Conservation (phyloP, 2,113 vertebrate species). For the Cyprinodon tularosa region DNA sequence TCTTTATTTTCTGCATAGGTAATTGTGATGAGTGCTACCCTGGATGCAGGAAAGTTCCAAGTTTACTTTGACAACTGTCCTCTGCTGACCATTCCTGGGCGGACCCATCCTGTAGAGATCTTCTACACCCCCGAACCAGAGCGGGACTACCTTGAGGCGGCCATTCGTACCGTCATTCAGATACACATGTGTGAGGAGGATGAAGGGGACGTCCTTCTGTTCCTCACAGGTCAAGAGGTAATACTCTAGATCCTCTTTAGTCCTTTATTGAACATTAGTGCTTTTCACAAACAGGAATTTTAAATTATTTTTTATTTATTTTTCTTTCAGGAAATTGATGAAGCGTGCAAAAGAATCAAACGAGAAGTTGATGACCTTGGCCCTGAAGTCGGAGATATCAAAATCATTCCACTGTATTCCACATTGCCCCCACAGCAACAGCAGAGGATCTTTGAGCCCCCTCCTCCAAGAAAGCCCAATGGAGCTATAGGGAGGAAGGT, state of each 20-base stretch:
- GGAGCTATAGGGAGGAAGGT: conserved; percentile 99
- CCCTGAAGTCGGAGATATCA: conserved; percentile 98
- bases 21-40: conserved; percentile 98
- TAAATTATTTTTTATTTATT: neutral
- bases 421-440: conserved; percentile 97
- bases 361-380: conserved; percentile 97
- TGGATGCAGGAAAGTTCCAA: conserved; percentile 98
- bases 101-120: conserved; percentile 98
- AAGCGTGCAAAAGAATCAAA: conserved; percentile 98
- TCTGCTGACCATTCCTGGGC: conserved; percentile 95
- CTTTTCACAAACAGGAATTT: neutral
- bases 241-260: neutral
- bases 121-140: conserved; percentile 99
- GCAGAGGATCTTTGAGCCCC: conserved; percentile 97
- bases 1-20: conserved; percentile 38
- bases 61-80: conserved; percentile 98
- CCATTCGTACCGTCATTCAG: conserved; percentile 97
- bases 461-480: conserved; percentile 93
- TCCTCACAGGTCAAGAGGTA: conserved; percentile 99
- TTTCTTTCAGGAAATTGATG: conserved; percentile 92
- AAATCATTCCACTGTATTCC: conserved; percentile 99
- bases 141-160: conserved; percentile 97
- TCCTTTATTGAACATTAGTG: neutral
- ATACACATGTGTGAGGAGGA: conserved; percentile 99
- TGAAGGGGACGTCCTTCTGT: conserved; percentile 94